Evolutionary conservation across 1,140 invertebrate genomes (phyloP).

Genomic region (Pogonomyrmex californicus): DNA sequence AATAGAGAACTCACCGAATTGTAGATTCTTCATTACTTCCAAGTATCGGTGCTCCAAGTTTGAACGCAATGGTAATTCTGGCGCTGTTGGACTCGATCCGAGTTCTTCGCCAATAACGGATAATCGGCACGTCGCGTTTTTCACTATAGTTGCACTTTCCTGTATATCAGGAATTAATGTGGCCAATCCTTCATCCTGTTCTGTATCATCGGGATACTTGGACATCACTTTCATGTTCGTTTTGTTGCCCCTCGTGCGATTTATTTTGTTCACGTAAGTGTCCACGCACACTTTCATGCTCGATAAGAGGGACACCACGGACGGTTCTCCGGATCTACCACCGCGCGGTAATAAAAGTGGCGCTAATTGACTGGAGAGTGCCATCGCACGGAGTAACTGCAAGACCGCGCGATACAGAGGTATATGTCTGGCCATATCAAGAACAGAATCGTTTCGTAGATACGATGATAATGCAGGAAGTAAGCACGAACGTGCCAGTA

Average conservation of each 20-base stretch:
- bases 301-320: conserved; percentile 91
- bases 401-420: conserved; percentile 95
- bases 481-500: conserved; percentile 94
- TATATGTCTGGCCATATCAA: conserved; percentile 98
- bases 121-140: conserved; percentile 89
- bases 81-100: conserved; percentile 80
- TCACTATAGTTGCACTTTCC: conserved; percentile 93
- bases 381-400: conserved; percentile 93
- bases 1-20: conserved; percentile 91
- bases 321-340: conserved; percentile 84
- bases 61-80: conserved; percentile 87
- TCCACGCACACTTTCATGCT: conserved; percentile 97
- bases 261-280: conserved; percentile 91
- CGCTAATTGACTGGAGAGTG: conserved; percentile 90
- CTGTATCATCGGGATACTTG: conserved; percentile 90
- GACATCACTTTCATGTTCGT: conserved; percentile 76
- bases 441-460: conserved; percentile 96
- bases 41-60: conserved; percentile 92
- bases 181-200: conserved; percentile 95
- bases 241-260: conserved; percentile 82
- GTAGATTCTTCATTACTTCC: conserved; percentile 94
- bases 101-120: conserved; percentile 84
- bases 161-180: conserved; percentile 95
- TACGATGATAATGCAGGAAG: conserved; percentile 96
- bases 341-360: conserved; percentile 89